Conservation (phyloP, 2,113 vertebrate genomes). For the Campylorhamphus procurvoides region DNA sequence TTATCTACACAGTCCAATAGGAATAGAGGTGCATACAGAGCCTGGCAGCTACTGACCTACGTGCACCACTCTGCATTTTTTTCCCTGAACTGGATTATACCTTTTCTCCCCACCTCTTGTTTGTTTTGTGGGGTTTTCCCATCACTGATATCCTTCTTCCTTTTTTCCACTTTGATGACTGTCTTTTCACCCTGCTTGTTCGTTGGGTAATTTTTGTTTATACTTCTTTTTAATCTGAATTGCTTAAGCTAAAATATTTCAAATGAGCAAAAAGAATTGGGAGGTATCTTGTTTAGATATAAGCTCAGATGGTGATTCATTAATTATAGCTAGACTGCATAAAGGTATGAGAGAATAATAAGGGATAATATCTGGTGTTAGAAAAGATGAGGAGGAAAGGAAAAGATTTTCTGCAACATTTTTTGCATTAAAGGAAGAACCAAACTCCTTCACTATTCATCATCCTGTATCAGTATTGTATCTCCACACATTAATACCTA, state of each 20-base stretch:
- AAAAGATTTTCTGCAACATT: not conserved
- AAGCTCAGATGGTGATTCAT: not conserved
- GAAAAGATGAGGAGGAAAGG: not conserved
- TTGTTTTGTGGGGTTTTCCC: not conserved
- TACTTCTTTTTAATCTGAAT: not conserved
- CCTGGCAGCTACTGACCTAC: not conserved
- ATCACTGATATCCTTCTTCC: not conserved
- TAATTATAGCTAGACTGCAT: not conserved
- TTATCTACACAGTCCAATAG: not conserved
- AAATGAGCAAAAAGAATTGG: not conserved
- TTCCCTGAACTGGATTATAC: not conserved
- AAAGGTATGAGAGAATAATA: not conserved
- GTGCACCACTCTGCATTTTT: not conserved
- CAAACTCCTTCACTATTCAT: not conserved
- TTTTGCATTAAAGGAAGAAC: not conserved
- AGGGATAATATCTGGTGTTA: not conserved
- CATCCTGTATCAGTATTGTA: accelerated
- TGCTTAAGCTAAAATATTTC: not conserved
- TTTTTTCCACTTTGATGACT: not conserved
- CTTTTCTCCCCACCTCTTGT: not conserved
- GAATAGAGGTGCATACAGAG: not conserved
- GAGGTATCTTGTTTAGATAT: conserved; percentile 6
- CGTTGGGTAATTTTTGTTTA: not conserved
- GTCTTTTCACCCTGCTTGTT: not conserved
- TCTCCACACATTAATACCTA: not conserved